Percentiles rank a stretch among this genome's conserved stretches.
Evolutionary conservation across 2,113 vertebrate genomes (phyloP).

Genomic region (Motacilla tschutschensis): DNA sequence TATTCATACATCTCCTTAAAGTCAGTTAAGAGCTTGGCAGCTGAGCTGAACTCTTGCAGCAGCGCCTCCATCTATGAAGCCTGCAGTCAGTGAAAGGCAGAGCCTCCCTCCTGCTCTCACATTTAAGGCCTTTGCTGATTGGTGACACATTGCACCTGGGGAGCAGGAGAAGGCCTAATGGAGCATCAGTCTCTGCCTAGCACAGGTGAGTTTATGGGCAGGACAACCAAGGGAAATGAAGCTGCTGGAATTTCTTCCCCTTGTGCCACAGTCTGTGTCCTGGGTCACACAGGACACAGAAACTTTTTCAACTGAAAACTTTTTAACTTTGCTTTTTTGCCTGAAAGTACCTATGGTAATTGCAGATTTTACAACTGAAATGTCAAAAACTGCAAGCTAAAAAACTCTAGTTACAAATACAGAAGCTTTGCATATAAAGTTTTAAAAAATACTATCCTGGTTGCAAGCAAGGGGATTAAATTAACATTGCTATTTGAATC

Average conservation of each 20-base stretch:
- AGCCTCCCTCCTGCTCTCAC: not conserved
- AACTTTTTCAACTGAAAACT: not conserved
- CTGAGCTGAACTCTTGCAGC: not conserved
- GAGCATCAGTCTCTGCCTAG: accelerated
- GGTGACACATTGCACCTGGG: constrained; percentile 12
- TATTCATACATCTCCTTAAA: constrained; percentile 75
- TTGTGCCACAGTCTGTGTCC: not conserved
- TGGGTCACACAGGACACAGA: not conserved
- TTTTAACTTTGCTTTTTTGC: not conserved
- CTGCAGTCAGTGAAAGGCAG: accelerated
- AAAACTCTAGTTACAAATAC: not conserved
- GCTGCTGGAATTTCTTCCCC: not conserved
- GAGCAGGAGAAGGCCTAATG: not conserved
- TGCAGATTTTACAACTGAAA: not conserved
- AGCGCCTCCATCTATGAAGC: not conserved
- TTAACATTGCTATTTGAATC: not conserved
- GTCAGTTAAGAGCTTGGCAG: constrained; percentile 2
- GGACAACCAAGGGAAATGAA: not conserved
- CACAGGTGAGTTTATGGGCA: not conserved
- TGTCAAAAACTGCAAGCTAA: not conserved
- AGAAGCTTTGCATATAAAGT: not conserved
- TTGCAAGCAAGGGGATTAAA: not conserved
- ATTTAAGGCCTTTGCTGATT: not conserved
- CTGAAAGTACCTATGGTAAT: not conserved
- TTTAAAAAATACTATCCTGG: not conserved